Evolutionary conservation across 2,888 invertebrate species (phyloP), one percentile per base, ranked within the genome.

Genomic region (Disparrhopalites patrizii): DNA sequence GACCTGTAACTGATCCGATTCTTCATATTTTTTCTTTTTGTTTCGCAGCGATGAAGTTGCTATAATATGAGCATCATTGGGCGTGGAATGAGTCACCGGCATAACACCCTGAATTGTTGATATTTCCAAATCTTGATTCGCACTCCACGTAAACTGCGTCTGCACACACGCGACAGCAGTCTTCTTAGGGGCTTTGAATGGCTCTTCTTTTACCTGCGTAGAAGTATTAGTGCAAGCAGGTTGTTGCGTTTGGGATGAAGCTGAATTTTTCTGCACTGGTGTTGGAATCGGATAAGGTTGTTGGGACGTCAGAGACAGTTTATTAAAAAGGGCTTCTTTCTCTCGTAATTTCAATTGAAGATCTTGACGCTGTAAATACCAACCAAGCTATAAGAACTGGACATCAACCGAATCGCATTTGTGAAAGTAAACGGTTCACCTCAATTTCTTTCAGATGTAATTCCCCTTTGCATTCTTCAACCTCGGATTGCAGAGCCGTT

Each of bases 51-150:
- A n/a, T n/a, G n/a, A n/a, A n/a, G n/a, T n/a, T n/a, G n/a, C n/a
- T n/a, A n/a, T n/a, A n/a, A n/a, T n/a, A n/a, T n/a, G n/a, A n/a
- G n/a, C 50, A 25, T 68, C 68, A 38, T 66, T 68, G 7, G 68
- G 68, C 27, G 68, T 68, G n/a, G 68, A 68, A 50, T 66, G 66
- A 18, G 66, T 68, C 4, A 62, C 62, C 10, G 63, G 55, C 18
- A 58, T 50, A 36, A 15, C 47, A 15, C 68, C 65, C 20, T 65
- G 58, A 25, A 65, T 65, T 5, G 33, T 50, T 8, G 58, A 65
- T 23, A 65, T 47, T 33, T 65, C 65, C 27, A 58, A 15, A 30
- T 57, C 65, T 28, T 7, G 28, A 10, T 13, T 10, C 18, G 33
- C 30, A 33, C 23, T 20, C 20, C 23, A 56, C 3, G 52, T 52